Evolutionary conservation across 37 sponge, comb jelly and placozoan species (phyloP).

Genomic region (Agelas oroides): DNA sequence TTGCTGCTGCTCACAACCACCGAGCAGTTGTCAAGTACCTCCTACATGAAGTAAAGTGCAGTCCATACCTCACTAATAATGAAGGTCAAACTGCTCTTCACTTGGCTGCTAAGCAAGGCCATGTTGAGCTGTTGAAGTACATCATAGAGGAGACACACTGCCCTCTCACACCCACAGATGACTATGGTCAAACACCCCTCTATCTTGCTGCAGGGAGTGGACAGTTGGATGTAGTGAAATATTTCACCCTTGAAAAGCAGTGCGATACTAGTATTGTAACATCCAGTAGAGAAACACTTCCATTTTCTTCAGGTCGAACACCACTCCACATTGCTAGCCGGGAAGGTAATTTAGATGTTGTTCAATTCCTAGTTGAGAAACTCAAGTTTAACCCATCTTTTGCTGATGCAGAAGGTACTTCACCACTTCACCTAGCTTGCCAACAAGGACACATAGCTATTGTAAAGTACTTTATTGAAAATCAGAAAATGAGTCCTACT

Average conservation of each 20-base stretch:
- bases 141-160: background rate
- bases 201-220: background rate
- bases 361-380: conserved; percentile 25
- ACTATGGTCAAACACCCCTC: background rate
- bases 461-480: background rate
- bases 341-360: conserved; percentile 25
- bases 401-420: background rate
- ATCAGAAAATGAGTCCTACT: background rate
- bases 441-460: conserved; percentile 18
- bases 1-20: conserved; percentile 11
- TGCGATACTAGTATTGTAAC: background rate
- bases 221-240: conserved; percentile 13
- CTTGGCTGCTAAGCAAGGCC: conserved; percentile 1
- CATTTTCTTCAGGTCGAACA: conserved; percentile 12
- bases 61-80: background rate
- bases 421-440: conserved; percentile 19
- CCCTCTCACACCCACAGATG: background rate
- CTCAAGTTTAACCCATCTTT: conserved; percentile 1
- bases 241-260: background rate
- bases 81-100: conserved; percentile 16
- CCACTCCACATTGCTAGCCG: conserved; percentile 38
- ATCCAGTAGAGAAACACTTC: background rate
- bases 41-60: background rate
- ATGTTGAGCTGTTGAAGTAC: background rate
- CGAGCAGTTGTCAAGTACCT: background rate